Conservation (phyloP, 2,113 vertebrate genomes). For the Furnarius figulus region DNA sequence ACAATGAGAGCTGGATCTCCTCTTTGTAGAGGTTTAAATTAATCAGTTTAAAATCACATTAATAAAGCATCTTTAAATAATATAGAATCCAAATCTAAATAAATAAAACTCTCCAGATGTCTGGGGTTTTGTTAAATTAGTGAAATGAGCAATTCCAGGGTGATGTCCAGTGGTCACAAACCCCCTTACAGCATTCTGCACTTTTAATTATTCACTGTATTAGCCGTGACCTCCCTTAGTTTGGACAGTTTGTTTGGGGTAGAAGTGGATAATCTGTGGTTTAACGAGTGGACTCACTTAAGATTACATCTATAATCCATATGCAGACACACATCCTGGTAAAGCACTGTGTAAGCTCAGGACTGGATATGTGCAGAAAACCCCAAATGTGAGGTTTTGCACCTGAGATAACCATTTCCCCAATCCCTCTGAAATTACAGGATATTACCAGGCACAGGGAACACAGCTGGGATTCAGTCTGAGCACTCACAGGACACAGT, state of each 20-base stretch:
- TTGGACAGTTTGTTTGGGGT: neutral
- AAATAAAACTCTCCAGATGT: conserved; percentile 5
- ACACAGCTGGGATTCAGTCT: neutral
- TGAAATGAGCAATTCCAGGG: conserved; percentile 24
- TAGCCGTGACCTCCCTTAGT: neutral
- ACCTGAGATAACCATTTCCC: neutral
- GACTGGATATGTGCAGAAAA: neutral
- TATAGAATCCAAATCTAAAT: conserved; percentile 11
- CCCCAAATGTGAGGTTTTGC: neutral
- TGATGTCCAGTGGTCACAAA: neutral
- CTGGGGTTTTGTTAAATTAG: conserved; percentile 32
- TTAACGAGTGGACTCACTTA: neutral
- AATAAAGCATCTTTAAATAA: conserved; percentile 6
- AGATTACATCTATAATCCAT: neutral
- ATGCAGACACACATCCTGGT: neutral
- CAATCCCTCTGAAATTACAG: neutral
- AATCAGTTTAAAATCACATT: neutral
- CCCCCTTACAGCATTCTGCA: neutral
- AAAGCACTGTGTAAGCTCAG: neutral
- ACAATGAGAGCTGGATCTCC: neutral
- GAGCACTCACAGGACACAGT: neutral
- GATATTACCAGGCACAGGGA: neutral
- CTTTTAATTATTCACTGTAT: conserved; percentile 16
- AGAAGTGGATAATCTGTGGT: neutral
- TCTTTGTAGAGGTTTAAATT: neutral